Conservation (phyloP, 2,888 invertebrate species). For the Eilema sororculum region DNA sequence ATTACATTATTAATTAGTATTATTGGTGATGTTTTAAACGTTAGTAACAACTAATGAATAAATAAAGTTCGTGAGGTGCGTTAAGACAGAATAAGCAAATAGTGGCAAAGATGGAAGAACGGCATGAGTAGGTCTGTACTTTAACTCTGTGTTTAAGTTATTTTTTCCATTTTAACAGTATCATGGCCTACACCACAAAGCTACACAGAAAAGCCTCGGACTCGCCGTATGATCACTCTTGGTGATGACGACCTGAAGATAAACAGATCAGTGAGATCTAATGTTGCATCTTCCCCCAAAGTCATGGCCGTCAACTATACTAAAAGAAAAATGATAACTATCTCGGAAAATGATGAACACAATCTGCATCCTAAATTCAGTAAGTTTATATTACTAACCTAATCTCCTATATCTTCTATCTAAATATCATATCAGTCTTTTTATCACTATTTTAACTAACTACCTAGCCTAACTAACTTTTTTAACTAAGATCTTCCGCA, state of each 20-base stretch:
- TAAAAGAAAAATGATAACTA: conserved; percentile 76
- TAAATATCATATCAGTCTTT: background rate
- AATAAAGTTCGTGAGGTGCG: too few relatives aligned
- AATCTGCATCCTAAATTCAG: conserved; percentile 66
- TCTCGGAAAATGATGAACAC: conserved; percentile 72
- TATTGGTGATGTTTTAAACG: too few relatives aligned
- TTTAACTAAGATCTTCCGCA: too few relatives aligned
- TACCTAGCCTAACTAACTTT: too few relatives aligned
- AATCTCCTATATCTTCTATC: background rate
- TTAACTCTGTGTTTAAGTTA: background rate
- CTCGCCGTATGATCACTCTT: conserved; percentile 70
- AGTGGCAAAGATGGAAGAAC: background rate
- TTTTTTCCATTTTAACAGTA: conserved; percentile 47
- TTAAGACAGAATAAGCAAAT: too few relatives aligned
- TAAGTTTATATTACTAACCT: conserved; percentile 49
- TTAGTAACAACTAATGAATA: too few relatives aligned
- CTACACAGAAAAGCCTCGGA: conserved; percentile 63
- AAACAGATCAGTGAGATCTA: conserved; percentile 64
- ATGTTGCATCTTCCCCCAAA: conserved; percentile 46
- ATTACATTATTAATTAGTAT: too few relatives aligned
- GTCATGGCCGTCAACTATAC: conserved; percentile 56
- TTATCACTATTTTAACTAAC: background rate
- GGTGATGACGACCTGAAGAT: conserved; percentile 61
- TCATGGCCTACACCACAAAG: conserved; percentile 62
- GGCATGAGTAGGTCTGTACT: background rate